Evolutionary conservation across 2,888 invertebrate genomes (phyloP), one percentile per base, ranked within the genome.

Genomic region (Eupithecia subumbrata): DNA sequence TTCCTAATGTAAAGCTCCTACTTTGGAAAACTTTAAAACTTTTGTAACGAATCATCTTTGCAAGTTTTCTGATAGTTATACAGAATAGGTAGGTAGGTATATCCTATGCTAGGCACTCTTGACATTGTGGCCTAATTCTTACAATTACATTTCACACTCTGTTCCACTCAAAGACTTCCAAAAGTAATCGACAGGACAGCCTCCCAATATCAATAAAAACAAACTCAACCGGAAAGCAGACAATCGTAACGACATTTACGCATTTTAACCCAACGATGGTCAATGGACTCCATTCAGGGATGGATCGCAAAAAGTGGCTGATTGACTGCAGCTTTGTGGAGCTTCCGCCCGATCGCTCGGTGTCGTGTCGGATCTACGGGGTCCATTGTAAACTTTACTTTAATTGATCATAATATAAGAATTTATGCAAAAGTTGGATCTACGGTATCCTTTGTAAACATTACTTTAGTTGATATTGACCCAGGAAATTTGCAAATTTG

Each of bases 171-270:
- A 60, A 60, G 12, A 25, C 14, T 25, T 25, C 25, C 5, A 25
- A 60, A 60, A 56, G 12, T 25, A 25, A 25, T 60, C 5, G 60
- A 60, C 60, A 60, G 25, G 14, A 5, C 60, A 60, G 12, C 60
- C 22, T 60, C 60, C 60, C 34, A 18, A 64, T 18, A 18, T 34
- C 64, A 64, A 64, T 64, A 37, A 37, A 69, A 22, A 37, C 43
- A 56, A 71, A 71, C 30, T 71, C 43, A 16, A 71, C 71, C 71
- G 63, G 71, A 63, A 63, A 45, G 16, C 37, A 14, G 12, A 71
- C 63, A 63, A n/a, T 64, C 14, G 8, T 34, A 34, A 64, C 30
- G 34, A 40, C 71, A 71, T 63, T 63, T 22, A 48, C 22, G n/a
- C 52, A 56, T 9, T 48, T 22, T 56, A 56, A 22, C 52, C 22